phyloP scores from a whole-genome alignment of 1,140 invertebrate genomes.

The Leptinotarsa undecemlineata region DNA sequence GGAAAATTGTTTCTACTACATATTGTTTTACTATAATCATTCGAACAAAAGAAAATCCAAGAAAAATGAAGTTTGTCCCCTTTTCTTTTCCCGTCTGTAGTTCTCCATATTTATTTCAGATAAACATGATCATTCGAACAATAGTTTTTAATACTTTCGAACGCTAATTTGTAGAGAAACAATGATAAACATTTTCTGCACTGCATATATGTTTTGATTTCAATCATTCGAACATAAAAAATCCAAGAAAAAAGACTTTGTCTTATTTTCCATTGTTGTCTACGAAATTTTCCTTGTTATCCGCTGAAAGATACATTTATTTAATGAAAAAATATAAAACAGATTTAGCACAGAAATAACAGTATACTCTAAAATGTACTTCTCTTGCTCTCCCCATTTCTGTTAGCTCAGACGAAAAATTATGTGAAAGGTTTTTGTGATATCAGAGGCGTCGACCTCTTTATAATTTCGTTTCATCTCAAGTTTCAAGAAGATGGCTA shows the following conservation, averaged over 20 bases:
- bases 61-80: too few relatives aligned
- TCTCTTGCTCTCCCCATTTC: constrained; percentile 2
- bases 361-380: neutral
- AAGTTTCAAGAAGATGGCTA: neutral
- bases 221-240: neutral
- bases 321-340: constrained; percentile 7
- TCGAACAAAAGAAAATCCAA: too few relatives aligned
- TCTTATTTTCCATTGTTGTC: neutral
- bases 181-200: too few relatives aligned
- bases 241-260: neutral
- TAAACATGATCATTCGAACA: too few relatives aligned
- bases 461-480: constrained; percentile 1
- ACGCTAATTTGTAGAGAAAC: too few relatives aligned
- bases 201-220: too few relatives aligned
- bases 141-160: too few relatives aligned
- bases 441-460: neutral
- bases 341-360: neutral
- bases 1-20: too few relatives aligned
- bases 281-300: neutral
- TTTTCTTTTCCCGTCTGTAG: too few relatives aligned
- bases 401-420: constrained; percentile 6
- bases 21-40: too few relatives aligned
- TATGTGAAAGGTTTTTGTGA: constrained; percentile 6
- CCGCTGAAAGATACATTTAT: neutral
- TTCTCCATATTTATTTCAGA: too few relatives aligned